Percentiles rank a stretch among this genome's conserved stretches.
These are phyloP conservation scores for Caenorhabditis macrosperma DNA, from an alignment of 2,888 invertebrate species.

Conservation along the genomic window DNA sequence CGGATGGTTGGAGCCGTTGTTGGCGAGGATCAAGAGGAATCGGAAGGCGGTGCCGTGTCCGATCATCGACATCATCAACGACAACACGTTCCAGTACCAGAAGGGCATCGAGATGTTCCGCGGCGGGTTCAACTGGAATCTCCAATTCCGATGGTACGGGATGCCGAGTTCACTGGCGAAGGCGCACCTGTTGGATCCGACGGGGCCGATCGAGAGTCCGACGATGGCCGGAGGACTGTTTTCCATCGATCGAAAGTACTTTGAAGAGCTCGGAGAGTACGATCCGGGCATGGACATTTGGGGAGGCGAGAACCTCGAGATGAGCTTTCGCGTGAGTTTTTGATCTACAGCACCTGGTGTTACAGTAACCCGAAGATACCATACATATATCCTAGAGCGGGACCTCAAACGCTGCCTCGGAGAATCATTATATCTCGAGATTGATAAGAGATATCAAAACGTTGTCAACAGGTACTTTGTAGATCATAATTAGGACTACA, in stretches of 20 bases:
- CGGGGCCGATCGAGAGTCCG: constrained; percentile 85
- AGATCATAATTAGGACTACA: too few relatives aligned
- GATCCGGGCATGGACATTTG: constrained; percentile 88
- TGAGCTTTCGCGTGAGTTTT: constrained; percentile 89
- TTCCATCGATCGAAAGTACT: constrained; percentile 89
- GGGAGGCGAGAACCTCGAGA: constrained; percentile 98
- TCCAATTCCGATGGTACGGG: constrained; percentile 89
- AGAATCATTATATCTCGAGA: too few relatives aligned
- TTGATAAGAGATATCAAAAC: too few relatives aligned
- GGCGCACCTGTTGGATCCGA: constrained; percentile 83
- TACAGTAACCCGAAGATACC: too few relatives aligned
- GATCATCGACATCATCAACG: constrained; percentile 94
- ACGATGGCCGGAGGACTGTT: constrained; percentile 97
- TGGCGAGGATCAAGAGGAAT: constrained; percentile 93
- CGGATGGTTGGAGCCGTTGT: constrained; percentile 97
- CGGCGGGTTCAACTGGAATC: constrained; percentile 98
- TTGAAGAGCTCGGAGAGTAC: constrained; percentile 89
- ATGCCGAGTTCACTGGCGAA: constrained; percentile 80
- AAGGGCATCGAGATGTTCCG: constrained; percentile 93
- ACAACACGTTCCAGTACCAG: constrained; percentile 94
- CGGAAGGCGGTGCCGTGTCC: constrained; percentile 87
- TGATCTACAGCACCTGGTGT: too few relatives aligned
- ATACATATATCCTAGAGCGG: too few relatives aligned
- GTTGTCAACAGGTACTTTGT: too few relatives aligned
- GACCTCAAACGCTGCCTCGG: too few relatives aligned